Percentiles rank a stretch among this genome's conserved stretches.
Evolutionary conservation across 2,888 invertebrate genomes (phyloP).

Genomic region (Parnassius glacialis): DNA sequence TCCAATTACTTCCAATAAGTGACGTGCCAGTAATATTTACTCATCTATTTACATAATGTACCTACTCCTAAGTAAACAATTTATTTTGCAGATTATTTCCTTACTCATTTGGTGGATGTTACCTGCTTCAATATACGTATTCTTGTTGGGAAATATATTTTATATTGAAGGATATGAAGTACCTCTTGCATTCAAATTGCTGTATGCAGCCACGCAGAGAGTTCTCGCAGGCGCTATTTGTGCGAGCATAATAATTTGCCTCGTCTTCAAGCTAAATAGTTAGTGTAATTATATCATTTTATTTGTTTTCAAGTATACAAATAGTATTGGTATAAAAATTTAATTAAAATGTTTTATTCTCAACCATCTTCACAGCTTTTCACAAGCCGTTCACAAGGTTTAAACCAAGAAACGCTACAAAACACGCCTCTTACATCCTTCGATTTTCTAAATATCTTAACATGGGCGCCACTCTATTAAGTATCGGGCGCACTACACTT

Average conservation of each 20-base stretch:
- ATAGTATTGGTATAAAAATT: background rate
- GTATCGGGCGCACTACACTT: background rate
- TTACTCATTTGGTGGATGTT: conserved; percentile 21
- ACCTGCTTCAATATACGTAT: background rate
- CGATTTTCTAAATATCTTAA: too few species aligned
- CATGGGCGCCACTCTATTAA: background rate
- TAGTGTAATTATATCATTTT: background rate
- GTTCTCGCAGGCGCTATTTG: conserved; percentile 18
- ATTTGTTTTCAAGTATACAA: background rate
- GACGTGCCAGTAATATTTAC: too few species aligned
- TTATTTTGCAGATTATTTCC: background rate
- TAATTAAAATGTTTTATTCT: too few species aligned
- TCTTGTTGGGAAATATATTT: too few species aligned
- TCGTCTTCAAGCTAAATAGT: conserved; percentile 28
- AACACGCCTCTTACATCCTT: background rate
- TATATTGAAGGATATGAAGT: too few species aligned
- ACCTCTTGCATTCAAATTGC: too few species aligned
- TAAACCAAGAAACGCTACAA: background rate
- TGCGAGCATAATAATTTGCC: conserved; percentile 12
- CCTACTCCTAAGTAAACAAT: too few species aligned
- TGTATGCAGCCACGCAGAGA: too few species aligned
- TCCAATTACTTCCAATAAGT: too few species aligned
- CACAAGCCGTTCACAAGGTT: background rate
- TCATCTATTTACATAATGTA: too few species aligned
- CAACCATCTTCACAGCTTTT: background rate